These are phyloP conservation scores for Crocodylus rhombifer DNA, from an alignment of 2,797 vertebrate species.

Conservation along the genomic window DNA sequence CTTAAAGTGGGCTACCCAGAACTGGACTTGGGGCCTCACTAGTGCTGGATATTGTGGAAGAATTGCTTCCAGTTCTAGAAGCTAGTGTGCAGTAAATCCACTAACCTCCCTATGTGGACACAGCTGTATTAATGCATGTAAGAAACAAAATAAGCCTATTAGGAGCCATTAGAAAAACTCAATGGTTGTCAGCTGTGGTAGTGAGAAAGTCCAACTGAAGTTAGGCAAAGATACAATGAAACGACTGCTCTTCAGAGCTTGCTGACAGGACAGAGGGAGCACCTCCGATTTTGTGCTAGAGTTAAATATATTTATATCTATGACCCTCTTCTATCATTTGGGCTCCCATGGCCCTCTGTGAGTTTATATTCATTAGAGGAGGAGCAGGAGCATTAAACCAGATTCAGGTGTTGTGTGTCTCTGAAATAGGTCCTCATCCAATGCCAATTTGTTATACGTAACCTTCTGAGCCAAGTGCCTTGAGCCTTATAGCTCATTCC, in stretches of 20 bases:
- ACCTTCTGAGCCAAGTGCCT: neutral
- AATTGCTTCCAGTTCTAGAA: too few species aligned
- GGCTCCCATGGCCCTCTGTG: rapidly evolving
- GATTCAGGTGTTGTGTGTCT: neutral
- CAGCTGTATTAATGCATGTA: too few species aligned
- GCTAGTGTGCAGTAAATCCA: too few species aligned
- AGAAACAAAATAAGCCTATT: neutral
- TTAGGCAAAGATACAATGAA: neutral
- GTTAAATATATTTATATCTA: neutral
- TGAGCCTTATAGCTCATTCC: neutral
- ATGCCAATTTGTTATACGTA: constrained; percentile 8
- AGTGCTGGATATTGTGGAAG: too few species aligned
- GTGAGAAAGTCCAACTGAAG: neutral
- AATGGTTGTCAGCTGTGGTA: neutral
- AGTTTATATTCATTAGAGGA: constrained; percentile 1
- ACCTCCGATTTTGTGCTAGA: neutral
- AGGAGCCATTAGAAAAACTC: neutral
- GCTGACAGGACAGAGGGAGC: too few species aligned
- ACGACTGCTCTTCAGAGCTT: neutral
- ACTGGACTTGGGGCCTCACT: too few species aligned
- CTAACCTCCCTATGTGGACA: too few species aligned
- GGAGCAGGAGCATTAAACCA: neutral
- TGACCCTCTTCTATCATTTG: neutral
- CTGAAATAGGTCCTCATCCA: neutral
- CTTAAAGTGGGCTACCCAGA: too few species aligned